A percentile compares a stretch with the other conserved stretches of the same genome.
These are phyloP conservation scores for Trachelus iudaicus DNA, from an alignment of 2,888 invertebrate species.

Conservation along the genomic window DNA sequence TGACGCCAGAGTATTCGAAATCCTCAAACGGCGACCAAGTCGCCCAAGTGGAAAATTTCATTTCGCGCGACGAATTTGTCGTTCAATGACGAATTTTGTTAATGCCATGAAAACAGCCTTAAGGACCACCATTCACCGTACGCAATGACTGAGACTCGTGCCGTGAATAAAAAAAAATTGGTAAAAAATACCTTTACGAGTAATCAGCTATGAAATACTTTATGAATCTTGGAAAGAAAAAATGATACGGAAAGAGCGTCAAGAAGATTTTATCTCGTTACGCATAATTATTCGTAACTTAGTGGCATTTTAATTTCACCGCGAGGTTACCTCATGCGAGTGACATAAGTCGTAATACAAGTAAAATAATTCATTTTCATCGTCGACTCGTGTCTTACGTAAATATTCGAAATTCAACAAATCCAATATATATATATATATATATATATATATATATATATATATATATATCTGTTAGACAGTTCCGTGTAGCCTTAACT, in stretches of 20 bases:
- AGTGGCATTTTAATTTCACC: not conserved
- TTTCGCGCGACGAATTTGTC: not conserved
- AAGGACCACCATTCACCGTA: not conserved
- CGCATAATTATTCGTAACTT: not conserved
- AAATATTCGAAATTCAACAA: not conserved
- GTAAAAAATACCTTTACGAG: not conserved
- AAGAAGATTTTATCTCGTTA: not conserved
- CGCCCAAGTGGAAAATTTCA: conserved; percentile 1
- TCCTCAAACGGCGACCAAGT: not conserved
- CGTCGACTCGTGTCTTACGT: not conserved
- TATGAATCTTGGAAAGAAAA: not conserved
- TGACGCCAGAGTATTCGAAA: not conserved
- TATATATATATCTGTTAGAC: not conserved
- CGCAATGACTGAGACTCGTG: not conserved
- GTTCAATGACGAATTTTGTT: not conserved
- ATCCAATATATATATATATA: not conserved
- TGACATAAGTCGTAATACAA: not conserved
- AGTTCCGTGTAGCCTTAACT: not conserved
- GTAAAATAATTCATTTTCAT: not conserved
- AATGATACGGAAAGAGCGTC: not conserved
- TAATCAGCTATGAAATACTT: not conserved
- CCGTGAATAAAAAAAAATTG: not conserved
- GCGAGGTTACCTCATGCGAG: not conserved
- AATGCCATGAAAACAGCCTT: not conserved
- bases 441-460: too few relatives aligned